Evolutionary conservation across 2,113 vertebrate species (phyloP).

Genomic region (Tetraodon nigroviridis): DNA sequence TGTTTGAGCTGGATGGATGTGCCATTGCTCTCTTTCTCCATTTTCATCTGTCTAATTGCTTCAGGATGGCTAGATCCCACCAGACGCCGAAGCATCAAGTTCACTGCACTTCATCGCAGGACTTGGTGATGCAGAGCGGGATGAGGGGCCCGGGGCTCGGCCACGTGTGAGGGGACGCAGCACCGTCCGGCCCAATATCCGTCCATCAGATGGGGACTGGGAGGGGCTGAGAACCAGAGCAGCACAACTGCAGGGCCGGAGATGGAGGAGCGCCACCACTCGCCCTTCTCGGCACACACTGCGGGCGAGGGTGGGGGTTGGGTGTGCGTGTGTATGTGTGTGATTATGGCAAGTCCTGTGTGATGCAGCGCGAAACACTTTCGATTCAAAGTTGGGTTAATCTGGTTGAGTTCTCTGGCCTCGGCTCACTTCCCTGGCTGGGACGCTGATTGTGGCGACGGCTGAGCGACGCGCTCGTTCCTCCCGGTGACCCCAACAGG

Average conservation of each 20-base stretch:
- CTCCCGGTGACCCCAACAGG: too few relatives aligned
- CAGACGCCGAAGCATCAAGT: slow-evolving; percentile 6
- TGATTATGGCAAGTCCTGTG: too few relatives aligned
- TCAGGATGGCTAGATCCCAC: neutral
- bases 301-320: slow-evolving; percentile 42
- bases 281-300: slow-evolving; percentile 23
- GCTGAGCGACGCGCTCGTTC: too few relatives aligned
- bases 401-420: slow-evolving; percentile 4
- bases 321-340: too few relatives aligned
- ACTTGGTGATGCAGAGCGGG: slow-evolving; percentile 29
- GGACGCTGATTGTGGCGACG: too few relatives aligned
- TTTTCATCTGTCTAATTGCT: slow-evolving; percentile 5
- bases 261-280: slow-evolving; percentile 43
- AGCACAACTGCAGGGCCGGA: slow-evolving; percentile 37
- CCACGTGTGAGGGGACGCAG: slow-evolving; percentile 56
- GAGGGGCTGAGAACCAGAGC: slow-evolving; percentile 24
- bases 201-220: slow-evolving; percentile 29
- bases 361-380: too few relatives aligned
- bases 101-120: slow-evolving; percentile 14
- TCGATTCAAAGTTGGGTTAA: slow-evolving; percentile 28
- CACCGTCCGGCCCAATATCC: slow-evolving; percentile 22
- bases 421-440: neutral
- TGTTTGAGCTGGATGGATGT: slow-evolving; percentile 12
- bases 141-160: slow-evolving; percentile 33
- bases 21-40: slow-evolving; percentile 4